A percentile compares a stretch with the other conserved stretches of the same genome.
Evolutionary conservation across 1,140 invertebrate species (phyloP).

Genomic region (Odontomachus brunneus): DNA sequence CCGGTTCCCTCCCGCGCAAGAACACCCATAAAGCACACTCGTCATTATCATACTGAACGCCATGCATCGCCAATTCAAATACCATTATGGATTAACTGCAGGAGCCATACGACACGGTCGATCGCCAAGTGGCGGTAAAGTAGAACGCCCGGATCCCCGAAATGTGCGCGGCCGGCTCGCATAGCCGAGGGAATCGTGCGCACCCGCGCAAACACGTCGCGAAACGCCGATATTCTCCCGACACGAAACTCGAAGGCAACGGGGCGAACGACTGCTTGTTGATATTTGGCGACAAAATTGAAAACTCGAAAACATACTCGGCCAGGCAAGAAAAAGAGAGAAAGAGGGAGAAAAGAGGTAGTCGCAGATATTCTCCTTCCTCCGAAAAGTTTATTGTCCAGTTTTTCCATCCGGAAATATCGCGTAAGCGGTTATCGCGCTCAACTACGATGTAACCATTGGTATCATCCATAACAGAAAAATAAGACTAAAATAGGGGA

Average conservation of each 20-base stretch:
- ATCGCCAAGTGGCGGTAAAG: conserved; percentile 31
- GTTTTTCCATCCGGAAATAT: too few species aligned
- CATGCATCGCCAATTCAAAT: conserved; percentile 44
- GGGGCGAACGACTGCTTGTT: neutral
- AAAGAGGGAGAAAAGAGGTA: conserved; percentile 8
- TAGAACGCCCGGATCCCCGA: conserved; percentile 1
- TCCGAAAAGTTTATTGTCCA: too few species aligned
- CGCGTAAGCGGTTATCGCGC: too few species aligned
- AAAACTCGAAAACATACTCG: neutral
- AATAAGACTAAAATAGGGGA: too few species aligned
- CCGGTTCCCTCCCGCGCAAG: conserved; percentile 4
- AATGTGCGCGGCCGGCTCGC: neutral
- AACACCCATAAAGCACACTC: conserved; percentile 36
- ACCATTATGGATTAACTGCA: conserved; percentile 4
- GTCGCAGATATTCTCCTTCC: too few species aligned
- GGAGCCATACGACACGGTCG: neutral
- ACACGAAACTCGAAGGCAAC: neutral
- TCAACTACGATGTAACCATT: too few species aligned
- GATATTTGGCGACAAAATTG: conserved; percentile 4
- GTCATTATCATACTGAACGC: conserved; percentile 49
- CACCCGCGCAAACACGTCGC: neutral
- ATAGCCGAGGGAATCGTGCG: neutral
- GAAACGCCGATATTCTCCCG: conserved; percentile 3
- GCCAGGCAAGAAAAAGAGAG: neutral
- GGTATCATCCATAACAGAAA: too few species aligned